Evolutionary conservation across 2,888 invertebrate species (phyloP).

Genomic region (Lutraria lutraria): DNA sequence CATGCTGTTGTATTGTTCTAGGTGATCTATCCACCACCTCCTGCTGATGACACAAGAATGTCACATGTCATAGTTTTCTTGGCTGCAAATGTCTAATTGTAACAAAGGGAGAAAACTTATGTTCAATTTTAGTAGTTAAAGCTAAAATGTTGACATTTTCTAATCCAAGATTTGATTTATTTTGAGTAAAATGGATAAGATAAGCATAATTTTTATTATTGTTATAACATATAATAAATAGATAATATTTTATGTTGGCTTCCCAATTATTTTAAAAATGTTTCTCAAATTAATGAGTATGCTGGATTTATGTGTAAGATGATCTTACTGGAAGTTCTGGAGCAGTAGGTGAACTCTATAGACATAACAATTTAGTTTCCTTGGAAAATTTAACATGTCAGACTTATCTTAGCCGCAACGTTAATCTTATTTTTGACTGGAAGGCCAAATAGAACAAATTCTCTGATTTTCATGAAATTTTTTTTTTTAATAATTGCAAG

Average conservation of each 20-base stretch:
- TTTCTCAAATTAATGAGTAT: background rate
- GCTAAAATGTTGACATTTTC: background rate
- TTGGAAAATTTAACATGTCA: background rate
- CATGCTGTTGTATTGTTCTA: too few relatives aligned
- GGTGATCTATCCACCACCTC: too few relatives aligned
- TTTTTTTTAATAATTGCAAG: too few relatives aligned
- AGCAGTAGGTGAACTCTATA: background rate
- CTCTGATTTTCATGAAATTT: too few relatives aligned
- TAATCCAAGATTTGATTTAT: background rate
- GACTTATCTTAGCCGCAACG: background rate
- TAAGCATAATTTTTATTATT: background rate
- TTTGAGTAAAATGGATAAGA: background rate
- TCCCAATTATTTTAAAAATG: background rate
- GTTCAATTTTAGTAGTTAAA: background rate
- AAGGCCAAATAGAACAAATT: background rate
- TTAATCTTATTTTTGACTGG: slow-evolving; percentile 17
- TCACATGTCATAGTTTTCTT: too few relatives aligned
- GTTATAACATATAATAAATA: background rate
- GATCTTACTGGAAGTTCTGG: background rate
- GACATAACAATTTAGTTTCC: background rate
- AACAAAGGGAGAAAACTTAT: background rate
- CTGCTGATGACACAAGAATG: too few relatives aligned
- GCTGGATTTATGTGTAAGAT: too few relatives aligned
- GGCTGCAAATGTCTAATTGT: background rate
- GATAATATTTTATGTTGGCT: background rate